A percentile compares a stretch with the other conserved stretches of the same genome.
Evolutionary conservation across 1,140 invertebrate species (phyloP).

Genomic region (Maniola jurtina): DNA sequence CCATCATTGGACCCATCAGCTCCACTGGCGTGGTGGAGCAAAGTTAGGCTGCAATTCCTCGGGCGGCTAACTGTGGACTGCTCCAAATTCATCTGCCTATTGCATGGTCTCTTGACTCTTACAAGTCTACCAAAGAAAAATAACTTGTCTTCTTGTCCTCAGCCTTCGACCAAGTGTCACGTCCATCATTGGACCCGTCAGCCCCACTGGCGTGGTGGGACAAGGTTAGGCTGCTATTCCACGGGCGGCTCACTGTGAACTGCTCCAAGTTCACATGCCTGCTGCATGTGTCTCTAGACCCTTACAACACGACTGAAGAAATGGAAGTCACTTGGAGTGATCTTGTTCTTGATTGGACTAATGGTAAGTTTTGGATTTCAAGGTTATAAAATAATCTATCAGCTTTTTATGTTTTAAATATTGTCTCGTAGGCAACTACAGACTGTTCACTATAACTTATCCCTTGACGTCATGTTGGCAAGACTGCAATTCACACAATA

Average conservation of each 20-base stretch:
- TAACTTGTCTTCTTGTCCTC: conserved; percentile 16
- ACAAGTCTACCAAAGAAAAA: conserved; percentile 99
- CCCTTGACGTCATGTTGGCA: too few relatives aligned
- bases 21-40: conserved; percentile 98
- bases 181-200: conserved; percentile 95
- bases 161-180: conserved; percentile 90
- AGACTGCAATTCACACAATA: too few relatives aligned
- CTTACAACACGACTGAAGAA: conserved; percentile 99
- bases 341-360: conserved; percentile 96
- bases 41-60: conserved; percentile 94
- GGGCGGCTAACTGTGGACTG: conserved; percentile 93
- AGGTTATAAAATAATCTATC: too few relatives aligned
- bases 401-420: too few relatives aligned
- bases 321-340: conserved; percentile 98
- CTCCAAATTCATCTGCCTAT: conserved; percentile 89
- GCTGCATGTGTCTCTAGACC: conserved; percentile 96
- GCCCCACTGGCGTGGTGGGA: conserved; percentile 98
- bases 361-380: conserved; percentile 85
- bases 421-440: too few relatives aligned
- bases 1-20: conserved; percentile 96
- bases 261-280: conserved; percentile 92
- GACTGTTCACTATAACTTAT: too few relatives aligned
- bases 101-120: conserved; percentile 98
- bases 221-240: conserved; percentile 94
- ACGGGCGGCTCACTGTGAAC: conserved; percentile 94